phyloP scores from a whole-genome alignment of 2,797 vertebrate species.

The Moxostoma hubbsi region DNA sequence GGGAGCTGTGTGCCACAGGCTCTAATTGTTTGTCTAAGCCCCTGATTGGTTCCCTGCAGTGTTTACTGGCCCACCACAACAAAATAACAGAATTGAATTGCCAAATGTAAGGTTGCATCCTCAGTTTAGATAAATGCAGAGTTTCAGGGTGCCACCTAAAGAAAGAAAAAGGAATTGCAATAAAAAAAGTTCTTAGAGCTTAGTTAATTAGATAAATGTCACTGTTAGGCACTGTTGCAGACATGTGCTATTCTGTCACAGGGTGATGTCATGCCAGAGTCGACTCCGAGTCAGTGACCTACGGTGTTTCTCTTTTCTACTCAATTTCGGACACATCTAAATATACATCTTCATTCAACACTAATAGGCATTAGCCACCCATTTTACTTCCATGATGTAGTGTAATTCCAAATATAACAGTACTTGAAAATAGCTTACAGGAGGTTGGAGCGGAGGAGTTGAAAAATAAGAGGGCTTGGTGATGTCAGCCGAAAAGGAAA shows the following conservation, averaged over 20 bases:
- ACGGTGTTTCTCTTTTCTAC: background rate
- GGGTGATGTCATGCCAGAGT: no score
- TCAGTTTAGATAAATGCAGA: background rate
- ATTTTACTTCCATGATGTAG: background rate
- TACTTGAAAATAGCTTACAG: no score
- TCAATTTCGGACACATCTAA: background rate
- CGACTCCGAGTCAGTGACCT: background rate
- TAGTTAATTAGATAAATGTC: slow-evolving; percentile 30
- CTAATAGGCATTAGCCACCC: background rate
- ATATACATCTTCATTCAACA: background rate
- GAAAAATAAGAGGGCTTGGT: no score
- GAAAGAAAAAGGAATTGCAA: slow-evolving; percentile 51
- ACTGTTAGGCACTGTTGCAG: background rate
- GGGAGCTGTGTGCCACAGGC: slow-evolving; percentile 11
- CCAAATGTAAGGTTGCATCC: background rate
- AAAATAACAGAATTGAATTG: slow-evolving; percentile 10
- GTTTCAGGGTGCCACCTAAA: slow-evolving; percentile 62
- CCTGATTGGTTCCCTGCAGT: slow-evolving; percentile 31
- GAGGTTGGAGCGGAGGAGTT: no score
- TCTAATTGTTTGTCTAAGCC: slow-evolving; percentile 17
- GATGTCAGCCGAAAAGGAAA: no score
- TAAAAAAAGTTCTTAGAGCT: background rate
- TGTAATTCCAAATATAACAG: background rate
- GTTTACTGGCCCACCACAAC: slow-evolving; percentile 9
- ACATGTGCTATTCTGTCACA: background rate